These are phyloP conservation scores for Ferdinandea cuprea DNA, from an alignment of 2,888 invertebrate species.

Conservation along the genomic window DNA sequence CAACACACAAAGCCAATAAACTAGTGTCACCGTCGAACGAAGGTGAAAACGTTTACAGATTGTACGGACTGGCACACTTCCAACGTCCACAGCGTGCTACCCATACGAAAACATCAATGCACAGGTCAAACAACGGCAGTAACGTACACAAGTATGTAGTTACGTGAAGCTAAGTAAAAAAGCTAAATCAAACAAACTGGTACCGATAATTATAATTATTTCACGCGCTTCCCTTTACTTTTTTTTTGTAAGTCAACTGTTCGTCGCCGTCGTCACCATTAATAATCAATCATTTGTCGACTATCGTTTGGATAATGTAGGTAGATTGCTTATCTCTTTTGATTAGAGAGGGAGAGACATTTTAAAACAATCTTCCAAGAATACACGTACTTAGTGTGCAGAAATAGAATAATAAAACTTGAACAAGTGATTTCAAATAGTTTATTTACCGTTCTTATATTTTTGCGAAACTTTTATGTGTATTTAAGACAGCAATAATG, in stretches of 20 bases:
- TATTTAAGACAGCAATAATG: neutral
- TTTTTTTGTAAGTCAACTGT: conserved; percentile 14
- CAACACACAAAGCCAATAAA: conserved; percentile 4
- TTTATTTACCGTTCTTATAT: conserved; percentile 13
- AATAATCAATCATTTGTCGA: conserved; percentile 18
- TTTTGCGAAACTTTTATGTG: neutral
- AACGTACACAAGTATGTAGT: neutral
- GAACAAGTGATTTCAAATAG: neutral
- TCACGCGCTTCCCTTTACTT: neutral
- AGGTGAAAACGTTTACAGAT: conserved; percentile 18
- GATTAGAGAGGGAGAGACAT: conserved; percentile 14
- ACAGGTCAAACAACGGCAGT: conserved; percentile 21
- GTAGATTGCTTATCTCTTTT: conserved; percentile 44
- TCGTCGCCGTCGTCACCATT: no score
- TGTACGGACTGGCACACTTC: conserved; percentile 22
- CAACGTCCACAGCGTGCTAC: conserved; percentile 21
- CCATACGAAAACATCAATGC: conserved; percentile 2
- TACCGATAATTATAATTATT: conserved; percentile 2
- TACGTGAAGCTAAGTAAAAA: conserved; percentile 5
- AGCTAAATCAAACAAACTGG: conserved; percentile 2
- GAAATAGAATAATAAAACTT: neutral
- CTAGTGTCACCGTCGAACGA: conserved; percentile 14
- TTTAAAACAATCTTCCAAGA: conserved; percentile 15
- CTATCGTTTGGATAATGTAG: conserved; percentile 10
- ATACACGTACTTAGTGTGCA: neutral